phyloP scores from a whole-genome alignment of 37 sponge, comb jelly and placozoan genomes.

The Spongilla lacustris region DNA sequence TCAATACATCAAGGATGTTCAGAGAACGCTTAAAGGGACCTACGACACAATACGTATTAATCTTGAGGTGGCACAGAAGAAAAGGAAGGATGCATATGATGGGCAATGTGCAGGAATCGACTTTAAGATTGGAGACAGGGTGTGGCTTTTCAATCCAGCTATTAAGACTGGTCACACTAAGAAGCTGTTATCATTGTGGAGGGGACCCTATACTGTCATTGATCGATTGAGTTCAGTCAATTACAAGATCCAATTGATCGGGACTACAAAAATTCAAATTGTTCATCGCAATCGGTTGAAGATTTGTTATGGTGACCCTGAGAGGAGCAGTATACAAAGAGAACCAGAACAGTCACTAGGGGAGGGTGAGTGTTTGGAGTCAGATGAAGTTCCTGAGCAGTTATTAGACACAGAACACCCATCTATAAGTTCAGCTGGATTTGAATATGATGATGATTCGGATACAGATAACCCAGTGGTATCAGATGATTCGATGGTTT shows the following conservation, averaged over 20 bases:
- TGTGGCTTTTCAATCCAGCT: slow-evolving; percentile 37
- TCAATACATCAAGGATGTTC: not conserved
- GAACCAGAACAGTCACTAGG: too few species aligned
- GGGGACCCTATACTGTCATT: slow-evolving; percentile 37
- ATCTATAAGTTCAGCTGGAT: too few species aligned
- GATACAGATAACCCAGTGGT: not conserved
- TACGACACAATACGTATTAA: not conserved
- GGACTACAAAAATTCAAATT: slow-evolving; percentile 2
- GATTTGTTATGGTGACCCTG: slow-evolving; percentile 11
- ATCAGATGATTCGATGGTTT: not conserved
- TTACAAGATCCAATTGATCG: slow-evolving; percentile 20
- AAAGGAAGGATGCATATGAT: not conserved
- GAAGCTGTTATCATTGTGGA: slow-evolving; percentile 27
- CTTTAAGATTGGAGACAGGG: slow-evolving; percentile 11
- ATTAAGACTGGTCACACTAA: slow-evolving; percentile 26
- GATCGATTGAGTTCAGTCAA: not conserved
- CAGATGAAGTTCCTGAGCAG: too few species aligned
- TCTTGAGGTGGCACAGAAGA: not conserved
- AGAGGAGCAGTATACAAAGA: too few species aligned
- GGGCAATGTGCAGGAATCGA: not conserved
- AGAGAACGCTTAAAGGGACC: not conserved
- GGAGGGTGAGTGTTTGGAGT: too few species aligned
- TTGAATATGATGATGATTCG: not conserved
- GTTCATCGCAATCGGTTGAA: slow-evolving; percentile 8
- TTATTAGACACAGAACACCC: too few species aligned